phyloP scores from a whole-genome alignment of 2,888 invertebrate genomes.

The Choristoneura rosaceana region DNA sequence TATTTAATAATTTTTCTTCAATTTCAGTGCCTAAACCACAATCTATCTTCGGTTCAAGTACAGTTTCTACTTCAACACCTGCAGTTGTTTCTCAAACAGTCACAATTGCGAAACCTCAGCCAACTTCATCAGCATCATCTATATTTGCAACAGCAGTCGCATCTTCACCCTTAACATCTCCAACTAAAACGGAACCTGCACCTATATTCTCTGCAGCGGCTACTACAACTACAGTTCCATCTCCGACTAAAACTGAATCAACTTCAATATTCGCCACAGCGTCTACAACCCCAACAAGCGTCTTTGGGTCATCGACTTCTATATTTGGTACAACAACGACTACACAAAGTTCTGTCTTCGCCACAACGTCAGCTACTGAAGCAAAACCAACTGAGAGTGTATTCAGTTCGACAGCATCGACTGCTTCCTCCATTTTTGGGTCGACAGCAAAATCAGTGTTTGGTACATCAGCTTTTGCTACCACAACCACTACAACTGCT shows the following conservation, averaged over 20 bases:
- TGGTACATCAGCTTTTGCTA: slow-evolving; percentile 37
- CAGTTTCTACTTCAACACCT: slow-evolving; percentile 29
- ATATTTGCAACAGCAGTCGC: slow-evolving; percentile 61
- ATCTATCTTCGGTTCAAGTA: slow-evolving; percentile 45
- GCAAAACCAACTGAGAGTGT: slow-evolving; percentile 35
- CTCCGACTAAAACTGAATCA: slow-evolving; percentile 44
- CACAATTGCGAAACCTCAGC: slow-evolving; percentile 44
- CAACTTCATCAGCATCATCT: slow-evolving; percentile 52
- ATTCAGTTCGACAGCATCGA: slow-evolving; percentile 50
- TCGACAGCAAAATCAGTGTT: slow-evolving; percentile 42
- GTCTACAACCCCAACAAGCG: slow-evolving; percentile 44
- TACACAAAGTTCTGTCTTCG: slow-evolving; percentile 36
- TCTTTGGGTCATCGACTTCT: slow-evolving; percentile 48
- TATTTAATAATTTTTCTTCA: slow-evolving; percentile 10
- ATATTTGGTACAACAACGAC: slow-evolving; percentile 50
- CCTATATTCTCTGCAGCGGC: slow-evolving; percentile 63
- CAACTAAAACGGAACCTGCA: slow-evolving; percentile 39
- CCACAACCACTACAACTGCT: slow-evolving; percentile 43
- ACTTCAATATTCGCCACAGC: slow-evolving; percentile 50
- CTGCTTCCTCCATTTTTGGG: slow-evolving; percentile 54
- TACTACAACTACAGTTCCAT: slow-evolving; percentile 47
- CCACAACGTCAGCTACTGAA: slow-evolving; percentile 48
- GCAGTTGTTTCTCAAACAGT: slow-evolving; percentile 37
- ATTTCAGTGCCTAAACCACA: slow-evolving; percentile 56
- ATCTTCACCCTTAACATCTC: slow-evolving; percentile 46